Evolutionary conservation across 2,113 vertebrate genomes (phyloP), one percentile per base, ranked within the genome.

Genomic region (Meleagris gallopavo): DNA sequence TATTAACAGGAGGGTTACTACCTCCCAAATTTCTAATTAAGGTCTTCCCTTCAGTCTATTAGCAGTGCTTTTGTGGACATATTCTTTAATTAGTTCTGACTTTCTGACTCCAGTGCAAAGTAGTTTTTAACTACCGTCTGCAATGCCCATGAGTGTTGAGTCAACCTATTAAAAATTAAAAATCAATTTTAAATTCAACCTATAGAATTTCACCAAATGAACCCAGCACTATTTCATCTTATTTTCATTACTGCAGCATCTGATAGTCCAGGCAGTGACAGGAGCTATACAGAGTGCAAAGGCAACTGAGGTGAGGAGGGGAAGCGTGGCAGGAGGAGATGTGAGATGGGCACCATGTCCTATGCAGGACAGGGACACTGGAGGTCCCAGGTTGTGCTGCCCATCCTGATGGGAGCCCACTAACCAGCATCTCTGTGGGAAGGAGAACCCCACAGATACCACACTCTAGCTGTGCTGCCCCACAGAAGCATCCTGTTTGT

Each of bases 151-250:
- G 73, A 97, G 90, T 95, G 66, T 90, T 95, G 95, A 96, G 93
- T 95, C 96, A 96, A 96, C 90, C 86, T 95, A 96, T 96, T 95
- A 95, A 97, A 96, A 95, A 97, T 95, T 95, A 95, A 95, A 93
- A 95, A 97, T 95, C 88, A 93, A 93, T 94, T 95, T 95, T 70
- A 91, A 77, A 81, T 93, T 92, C 86, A 58, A 54, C 60, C 27
- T 73, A 58, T 66, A 90, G 88, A 73, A 67, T 52, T 90, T 72
- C 32, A 81, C 66, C 77, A 88, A 93, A 86, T 84, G 92, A 96
- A 94, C 66, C 3, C 5, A 81, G 64, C 1, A 1, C 62, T 90
- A 43, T 93, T 95, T 92, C 70, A 69, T 87, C 66, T 90, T 91
- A 69, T 86, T 95, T 95, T 95, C 88, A 91, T 88, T 94, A 88